Evolutionary conservation across 2,888 invertebrate species (phyloP), one percentile per base, ranked within the genome.

Genomic region (Clunio marinus): DNA sequence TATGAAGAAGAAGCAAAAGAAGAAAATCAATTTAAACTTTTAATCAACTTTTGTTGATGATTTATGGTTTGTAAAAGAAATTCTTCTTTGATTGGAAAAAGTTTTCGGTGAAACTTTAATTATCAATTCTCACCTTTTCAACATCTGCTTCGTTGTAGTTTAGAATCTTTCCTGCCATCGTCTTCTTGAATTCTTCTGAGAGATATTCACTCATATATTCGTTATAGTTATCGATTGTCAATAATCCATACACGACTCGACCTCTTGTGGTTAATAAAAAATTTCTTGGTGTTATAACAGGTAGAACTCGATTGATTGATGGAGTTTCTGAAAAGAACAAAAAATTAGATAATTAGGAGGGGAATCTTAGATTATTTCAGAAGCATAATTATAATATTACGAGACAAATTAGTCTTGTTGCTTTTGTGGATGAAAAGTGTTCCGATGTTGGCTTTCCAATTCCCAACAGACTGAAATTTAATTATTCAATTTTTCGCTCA

Each of bases 231-330:
- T 66, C 67, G 24, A 55, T 41, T 35, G 65, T 8, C 46, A 66
- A 58, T 8, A 68, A 41, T 27, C 68, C 68, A 25, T 68, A 68
- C 22, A 68, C 80, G 70, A 84, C 83, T 71, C 83, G 78, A 71
- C 84, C 84, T 71, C 81, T 79, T 69, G 81, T 77, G 69, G 83
- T 83, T 72, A 84, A 75, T 72, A 82, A 78, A 71, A 84, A 75
- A 67, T 81, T 81, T 70, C 81, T 77, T 57, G 83, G 82, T 57
- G 82, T 82, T 69, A 84, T 81, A 71, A 83, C 77, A 41, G 83
- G 83, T 22, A 82, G 77, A 71, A 80, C 78, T 72, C 79, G 73
- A 65, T 75, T 75, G 70, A 76, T 75, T 66, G 71, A 71, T 57
- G 71, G 71, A 46, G 71, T 70, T 70, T 71, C 71, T 72, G 62